These are phyloP conservation scores for Spinibarbus caldwelli DNA, from an alignment of 2,797 vertebrate genomes.

Conservation along the genomic window DNA sequence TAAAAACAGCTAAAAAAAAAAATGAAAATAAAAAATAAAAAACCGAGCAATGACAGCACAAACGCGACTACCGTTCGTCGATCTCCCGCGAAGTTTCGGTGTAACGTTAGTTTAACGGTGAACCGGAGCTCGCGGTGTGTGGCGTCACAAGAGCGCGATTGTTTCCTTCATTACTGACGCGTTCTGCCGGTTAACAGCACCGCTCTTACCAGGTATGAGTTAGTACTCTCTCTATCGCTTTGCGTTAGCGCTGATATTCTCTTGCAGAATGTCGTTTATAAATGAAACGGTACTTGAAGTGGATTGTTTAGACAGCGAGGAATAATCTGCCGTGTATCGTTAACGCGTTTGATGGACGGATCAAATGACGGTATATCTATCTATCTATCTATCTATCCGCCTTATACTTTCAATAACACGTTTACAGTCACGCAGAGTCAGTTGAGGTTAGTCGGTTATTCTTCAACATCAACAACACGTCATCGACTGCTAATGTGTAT, in stretches of 20 bases:
- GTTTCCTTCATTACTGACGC: conserved; percentile 64
- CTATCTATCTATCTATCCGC: too few relatives aligned
- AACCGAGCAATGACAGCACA: background rate
- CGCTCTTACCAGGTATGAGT: conserved; percentile 7
- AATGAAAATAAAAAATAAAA: background rate
- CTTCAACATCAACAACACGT: background rate
- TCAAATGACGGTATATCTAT: background rate
- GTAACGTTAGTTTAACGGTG: background rate
- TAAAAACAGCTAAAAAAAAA: background rate
- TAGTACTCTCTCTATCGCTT: background rate
- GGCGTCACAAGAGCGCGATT: conserved; percentile 75
- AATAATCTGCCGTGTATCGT: background rate
- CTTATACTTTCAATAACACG: background rate
- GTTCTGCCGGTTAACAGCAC: background rate
- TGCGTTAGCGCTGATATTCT: background rate
- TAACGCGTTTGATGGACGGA: background rate
- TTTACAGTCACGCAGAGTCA: too few relatives aligned
- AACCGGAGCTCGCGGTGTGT: conserved; percentile 42
- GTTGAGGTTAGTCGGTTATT: background rate
- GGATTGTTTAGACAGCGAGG: background rate
- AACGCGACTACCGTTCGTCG: background rate
- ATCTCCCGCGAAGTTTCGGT: background rate
- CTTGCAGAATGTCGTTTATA: background rate
- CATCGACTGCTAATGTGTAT: background rate
- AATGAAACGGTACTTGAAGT: background rate